Evolutionary conservation across 2,888 invertebrate species (phyloP).

Genomic region (Lithophane socia): DNA sequence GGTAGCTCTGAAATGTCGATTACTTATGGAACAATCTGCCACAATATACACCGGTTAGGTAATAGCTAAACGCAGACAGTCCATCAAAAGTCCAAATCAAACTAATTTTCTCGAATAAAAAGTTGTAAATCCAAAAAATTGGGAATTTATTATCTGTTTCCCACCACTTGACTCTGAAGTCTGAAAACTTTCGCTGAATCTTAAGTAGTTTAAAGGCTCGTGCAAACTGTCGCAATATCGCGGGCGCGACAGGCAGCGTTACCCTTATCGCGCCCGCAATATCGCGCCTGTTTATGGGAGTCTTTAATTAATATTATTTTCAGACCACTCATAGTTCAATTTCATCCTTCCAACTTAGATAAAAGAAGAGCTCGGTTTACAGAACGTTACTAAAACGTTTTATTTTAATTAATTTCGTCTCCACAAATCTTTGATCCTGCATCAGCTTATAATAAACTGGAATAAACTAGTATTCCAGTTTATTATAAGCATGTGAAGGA

Average conservation of each 20-base stretch:
- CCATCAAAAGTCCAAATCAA: not conserved
- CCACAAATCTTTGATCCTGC: not conserved
- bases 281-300: too few relatives aligned
- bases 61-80: not conserved
- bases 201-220: slow-evolving; percentile 10
- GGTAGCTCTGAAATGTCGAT: not conserved
- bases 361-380: not conserved
- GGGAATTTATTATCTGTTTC: not conserved
- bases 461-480: not conserved
- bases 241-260: too few relatives aligned
- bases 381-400: not conserved
- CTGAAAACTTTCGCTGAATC: slow-evolving; percentile 29
- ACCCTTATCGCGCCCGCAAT: too few relatives aligned
- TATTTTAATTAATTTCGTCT: slow-evolving; percentile 30
- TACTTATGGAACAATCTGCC: slow-evolving; percentile 1
- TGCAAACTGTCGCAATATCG: too few relatives aligned
- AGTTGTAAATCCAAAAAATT: not conserved
- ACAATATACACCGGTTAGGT: not conserved
- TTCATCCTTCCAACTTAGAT: not conserved
- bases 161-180: not conserved
- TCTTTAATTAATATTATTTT: too few relatives aligned
- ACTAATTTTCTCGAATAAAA: not conserved
- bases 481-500: not conserved
- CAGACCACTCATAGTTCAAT: slow-evolving; percentile 13
- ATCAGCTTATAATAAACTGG: too few relatives aligned